Percentiles rank a stretch among this genome's conserved stretches.
Evolutionary conservation across 2,797 vertebrate genomes (phyloP).

Genomic region (Siniperca undulata): DNA sequence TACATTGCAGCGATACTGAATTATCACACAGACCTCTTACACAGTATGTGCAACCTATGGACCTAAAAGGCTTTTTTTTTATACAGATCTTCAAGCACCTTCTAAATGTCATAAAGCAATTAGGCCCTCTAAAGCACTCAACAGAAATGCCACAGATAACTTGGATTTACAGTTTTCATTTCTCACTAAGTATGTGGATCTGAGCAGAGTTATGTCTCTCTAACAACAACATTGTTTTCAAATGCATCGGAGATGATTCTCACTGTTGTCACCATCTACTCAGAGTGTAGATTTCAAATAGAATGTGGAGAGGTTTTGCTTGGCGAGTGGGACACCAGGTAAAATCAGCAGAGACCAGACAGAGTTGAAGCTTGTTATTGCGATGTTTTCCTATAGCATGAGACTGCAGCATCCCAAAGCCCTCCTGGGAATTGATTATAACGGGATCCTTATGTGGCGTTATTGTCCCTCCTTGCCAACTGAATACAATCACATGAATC

Average conservation of each 20-base stretch:
- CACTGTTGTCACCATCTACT: slow-evolving; percentile 21
- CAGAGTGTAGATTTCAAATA: slow-evolving; percentile 30
- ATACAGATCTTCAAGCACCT: slow-evolving; percentile 70
- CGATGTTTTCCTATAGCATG: slow-evolving; percentile 56
- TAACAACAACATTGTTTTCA: slow-evolving; percentile 37
- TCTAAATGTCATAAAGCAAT: slow-evolving; percentile 74
- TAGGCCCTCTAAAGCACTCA: slow-evolving; percentile 65
- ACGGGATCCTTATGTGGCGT: slow-evolving; percentile 51
- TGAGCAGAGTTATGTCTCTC: slow-evolving; percentile 22
- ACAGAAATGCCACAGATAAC: slow-evolving; percentile 66
- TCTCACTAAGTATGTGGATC: slow-evolving; percentile 28
- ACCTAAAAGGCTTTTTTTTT: slow-evolving; percentile 64
- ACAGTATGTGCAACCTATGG: slow-evolving; percentile 60
- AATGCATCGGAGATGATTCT: slow-evolving; percentile 35
- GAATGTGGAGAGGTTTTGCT: slow-evolving; percentile 38
- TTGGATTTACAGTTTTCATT: slow-evolving; percentile 55
- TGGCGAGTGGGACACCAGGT: slow-evolving; percentile 23
- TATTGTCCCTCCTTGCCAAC: slow-evolving; percentile 57
- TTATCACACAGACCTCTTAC: slow-evolving; percentile 63
- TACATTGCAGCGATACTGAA: slow-evolving; percentile 63
- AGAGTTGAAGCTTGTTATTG: slow-evolving; percentile 67
- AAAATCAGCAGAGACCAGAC: slow-evolving; percentile 36
- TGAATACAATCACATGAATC: slow-evolving; percentile 79
- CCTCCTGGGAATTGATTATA: slow-evolving; percentile 44
- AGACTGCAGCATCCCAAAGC: slow-evolving; percentile 43